These are phyloP conservation scores for Amphibalanus amphitrite DNA, from an alignment of 1,140 invertebrate genomes.

Conservation along the genomic window DNA sequence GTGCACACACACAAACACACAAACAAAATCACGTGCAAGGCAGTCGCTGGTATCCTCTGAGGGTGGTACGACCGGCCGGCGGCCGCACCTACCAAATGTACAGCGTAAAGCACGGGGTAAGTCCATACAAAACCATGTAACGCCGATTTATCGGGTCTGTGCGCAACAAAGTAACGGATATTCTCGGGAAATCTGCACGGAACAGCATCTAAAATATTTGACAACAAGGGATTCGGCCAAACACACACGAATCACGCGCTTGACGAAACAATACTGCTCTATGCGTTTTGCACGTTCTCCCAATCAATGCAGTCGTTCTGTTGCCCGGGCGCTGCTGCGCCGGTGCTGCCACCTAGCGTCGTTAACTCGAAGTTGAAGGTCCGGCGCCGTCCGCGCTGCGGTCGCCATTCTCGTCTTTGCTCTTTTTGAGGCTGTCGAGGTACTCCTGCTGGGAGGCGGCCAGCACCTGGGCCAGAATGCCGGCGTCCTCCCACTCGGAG, in stretches of 20 bases:
- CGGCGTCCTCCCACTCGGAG: slow-evolving; percentile 48
- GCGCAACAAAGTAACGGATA: neutral
- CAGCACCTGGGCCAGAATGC: slow-evolving; percentile 48
- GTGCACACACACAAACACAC: too few relatives aligned
- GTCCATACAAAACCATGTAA: neutral
- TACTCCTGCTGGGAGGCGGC: slow-evolving; percentile 57
- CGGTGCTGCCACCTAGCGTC: neutral
- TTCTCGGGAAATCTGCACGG: neutral
- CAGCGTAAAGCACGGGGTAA: neutral
- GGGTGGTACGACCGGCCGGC: too few relatives aligned
- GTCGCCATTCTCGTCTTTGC: slow-evolving; percentile 20
- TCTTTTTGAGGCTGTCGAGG: slow-evolving; percentile 45
- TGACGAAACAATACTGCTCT: neutral
- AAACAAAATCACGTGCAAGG: too few relatives aligned
- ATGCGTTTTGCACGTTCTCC: neutral
- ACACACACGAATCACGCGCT: neutral
- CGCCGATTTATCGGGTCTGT: neutral
- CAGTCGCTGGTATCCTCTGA: too few relatives aligned
- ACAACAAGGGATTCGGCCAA: neutral
- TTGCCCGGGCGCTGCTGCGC: too few relatives aligned
- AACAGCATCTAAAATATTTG: neutral
- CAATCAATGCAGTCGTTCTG: neutral
- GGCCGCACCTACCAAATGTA: neutral
- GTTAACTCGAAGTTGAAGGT: neutral
- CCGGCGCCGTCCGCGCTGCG: neutral